phyloP scores from a whole-genome alignment of 2,888 invertebrate genomes.

The Drosophila affinis region DNA sequence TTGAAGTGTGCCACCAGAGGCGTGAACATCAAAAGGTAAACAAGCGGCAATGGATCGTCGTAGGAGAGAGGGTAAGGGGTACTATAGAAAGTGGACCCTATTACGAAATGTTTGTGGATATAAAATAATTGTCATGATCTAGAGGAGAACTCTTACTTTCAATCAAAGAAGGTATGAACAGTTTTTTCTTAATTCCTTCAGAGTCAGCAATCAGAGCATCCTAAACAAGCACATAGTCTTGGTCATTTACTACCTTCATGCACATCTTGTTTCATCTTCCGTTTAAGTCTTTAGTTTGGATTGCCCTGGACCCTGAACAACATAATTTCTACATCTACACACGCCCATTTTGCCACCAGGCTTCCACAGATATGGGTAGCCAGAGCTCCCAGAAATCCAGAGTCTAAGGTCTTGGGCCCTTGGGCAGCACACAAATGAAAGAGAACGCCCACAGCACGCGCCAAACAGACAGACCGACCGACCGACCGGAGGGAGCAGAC shows the following conservation, averaged over 20 bases:
- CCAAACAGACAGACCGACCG: constrained; percentile 42
- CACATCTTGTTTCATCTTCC: not conserved
- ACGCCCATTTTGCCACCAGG: constrained; percentile 66
- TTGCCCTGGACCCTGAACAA: constrained; percentile 34
- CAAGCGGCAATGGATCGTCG: constrained; percentile 3
- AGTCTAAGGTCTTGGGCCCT: constrained; percentile 38
- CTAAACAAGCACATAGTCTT: not conserved
- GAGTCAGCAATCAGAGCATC: not conserved
- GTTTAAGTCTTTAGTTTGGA: not conserved
- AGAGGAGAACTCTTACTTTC: not conserved
- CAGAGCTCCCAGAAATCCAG: constrained; percentile 13
- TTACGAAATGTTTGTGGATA: not conserved
- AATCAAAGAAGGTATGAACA: not conserved
- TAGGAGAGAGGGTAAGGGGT: not conserved
- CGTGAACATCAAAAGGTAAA: constrained; percentile 67
- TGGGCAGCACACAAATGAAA: constrained; percentile 62
- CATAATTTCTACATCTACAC: constrained; percentile 55
- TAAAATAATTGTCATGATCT: not conserved
- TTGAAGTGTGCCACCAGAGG: constrained; percentile 73
- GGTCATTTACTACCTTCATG: not conserved
- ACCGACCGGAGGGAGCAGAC: not conserved
- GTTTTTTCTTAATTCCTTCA: no score
- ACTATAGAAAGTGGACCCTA: not conserved
- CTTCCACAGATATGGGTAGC: constrained; percentile 9
- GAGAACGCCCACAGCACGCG: constrained; percentile 75